Evolutionary conservation across 2,113 vertebrate species (phyloP).

Genomic region (Vulpes ferrilata): DNA sequence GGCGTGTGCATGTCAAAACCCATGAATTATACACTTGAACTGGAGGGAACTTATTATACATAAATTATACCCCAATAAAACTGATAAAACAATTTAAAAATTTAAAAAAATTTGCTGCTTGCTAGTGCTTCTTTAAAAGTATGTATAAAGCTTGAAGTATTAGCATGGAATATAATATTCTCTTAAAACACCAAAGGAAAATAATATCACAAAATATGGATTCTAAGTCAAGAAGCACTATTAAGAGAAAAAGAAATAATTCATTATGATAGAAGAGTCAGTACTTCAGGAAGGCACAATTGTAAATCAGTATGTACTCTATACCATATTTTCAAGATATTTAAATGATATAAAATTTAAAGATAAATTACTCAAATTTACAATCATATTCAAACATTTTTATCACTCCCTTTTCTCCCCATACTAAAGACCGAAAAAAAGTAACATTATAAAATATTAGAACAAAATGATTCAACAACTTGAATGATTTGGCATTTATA

Average conservation of each 20-base stretch:
- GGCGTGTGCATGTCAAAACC: neutral
- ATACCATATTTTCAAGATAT: neutral
- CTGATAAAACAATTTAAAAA: neutral
- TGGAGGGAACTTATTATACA: neutral
- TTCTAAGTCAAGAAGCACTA: neutral
- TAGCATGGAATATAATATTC: neutral
- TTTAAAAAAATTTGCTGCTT: neutral
- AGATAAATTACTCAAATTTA: neutral
- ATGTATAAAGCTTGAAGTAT: neutral
- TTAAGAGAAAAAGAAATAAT: neutral
- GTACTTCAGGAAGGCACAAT: neutral
- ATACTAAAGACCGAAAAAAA: neutral
- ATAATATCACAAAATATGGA: neutral
- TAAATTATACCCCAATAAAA: neutral
- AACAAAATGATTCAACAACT: neutral
- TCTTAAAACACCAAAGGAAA: neutral
- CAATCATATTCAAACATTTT: neutral
- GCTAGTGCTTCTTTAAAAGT: neutral
- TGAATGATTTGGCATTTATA: neutral
- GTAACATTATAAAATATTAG: neutral
- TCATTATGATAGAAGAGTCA: neutral
- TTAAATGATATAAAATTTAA: neutral
- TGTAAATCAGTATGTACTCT: neutral
- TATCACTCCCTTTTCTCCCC: neutral
- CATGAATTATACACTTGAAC: neutral